A percentile compares a stretch with the other conserved stretches of the same genome.
Conservation (phyloP, 2,797 vertebrate species). For the Pseudomugil tenellus region DNA sequence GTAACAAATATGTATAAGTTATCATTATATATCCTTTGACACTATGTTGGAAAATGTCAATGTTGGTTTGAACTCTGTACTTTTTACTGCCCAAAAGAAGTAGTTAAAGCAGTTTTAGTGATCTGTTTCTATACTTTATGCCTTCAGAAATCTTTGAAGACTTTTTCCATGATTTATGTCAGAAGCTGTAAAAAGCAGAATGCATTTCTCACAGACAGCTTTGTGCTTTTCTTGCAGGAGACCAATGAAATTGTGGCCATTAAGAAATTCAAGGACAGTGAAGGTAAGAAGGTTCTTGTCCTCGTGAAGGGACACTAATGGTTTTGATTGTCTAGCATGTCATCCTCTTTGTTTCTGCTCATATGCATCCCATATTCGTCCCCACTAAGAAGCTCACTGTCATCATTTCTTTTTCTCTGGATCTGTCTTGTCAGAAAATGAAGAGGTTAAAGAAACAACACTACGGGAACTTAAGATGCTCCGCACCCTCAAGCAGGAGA, state of each 20-base stretch:
- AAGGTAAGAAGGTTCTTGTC: constrained; percentile 86
- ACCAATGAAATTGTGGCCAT: constrained; percentile 99
- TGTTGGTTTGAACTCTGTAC: not conserved
- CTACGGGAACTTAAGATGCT: constrained; percentile 99
- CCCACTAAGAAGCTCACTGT: not conserved
- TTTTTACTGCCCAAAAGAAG: not conserved
- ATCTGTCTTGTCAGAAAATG: constrained; percentile 89
- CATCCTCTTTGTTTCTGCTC: not conserved
- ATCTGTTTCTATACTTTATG: constrained; percentile 2
- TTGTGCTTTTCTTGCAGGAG: constrained; percentile 86
- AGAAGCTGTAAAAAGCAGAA: constrained; percentile 14
- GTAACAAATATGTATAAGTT: no score
- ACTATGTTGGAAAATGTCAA: no score
- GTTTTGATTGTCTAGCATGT: constrained; percentile 3
- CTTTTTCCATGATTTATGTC: constrained; percentile 5
- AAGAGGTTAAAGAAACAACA: constrained; percentile 99
- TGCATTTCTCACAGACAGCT: constrained; percentile 47
- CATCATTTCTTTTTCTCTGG: constrained; percentile 3
- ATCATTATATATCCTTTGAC: no score
- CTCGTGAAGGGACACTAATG: not conserved
- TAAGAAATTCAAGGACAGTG: constrained; percentile 99
- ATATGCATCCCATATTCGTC: not conserved
- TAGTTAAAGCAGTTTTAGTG: not conserved
- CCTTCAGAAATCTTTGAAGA: constrained; percentile 10
- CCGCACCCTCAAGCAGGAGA: constrained; percentile 98